phyloP scores from a whole-genome alignment of 2,113 vertebrate genomes.

The Vicugna pacos region DNA sequence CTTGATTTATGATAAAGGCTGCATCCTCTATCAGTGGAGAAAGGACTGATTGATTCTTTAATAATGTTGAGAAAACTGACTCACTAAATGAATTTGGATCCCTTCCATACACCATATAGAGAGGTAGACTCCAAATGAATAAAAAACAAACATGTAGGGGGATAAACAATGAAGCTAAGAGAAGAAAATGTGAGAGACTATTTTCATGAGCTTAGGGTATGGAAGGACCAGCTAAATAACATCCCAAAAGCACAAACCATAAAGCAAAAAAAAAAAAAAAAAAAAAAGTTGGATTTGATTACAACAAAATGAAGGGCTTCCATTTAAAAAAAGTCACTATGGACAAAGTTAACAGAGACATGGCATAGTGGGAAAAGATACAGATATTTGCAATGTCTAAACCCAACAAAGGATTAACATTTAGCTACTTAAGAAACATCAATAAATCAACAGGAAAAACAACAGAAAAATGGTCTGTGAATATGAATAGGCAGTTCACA shows the following conservation, averaged over 20 bases:
- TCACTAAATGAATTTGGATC: neutral
- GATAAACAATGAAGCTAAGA: neutral
- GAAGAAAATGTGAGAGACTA: neutral
- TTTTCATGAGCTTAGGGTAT: neutral
- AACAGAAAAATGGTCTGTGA: neutral
- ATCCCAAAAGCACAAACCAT: neutral
- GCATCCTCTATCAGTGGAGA: neutral
- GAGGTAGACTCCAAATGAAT: neutral
- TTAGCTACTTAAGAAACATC: neutral
- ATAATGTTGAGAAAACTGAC: neutral
- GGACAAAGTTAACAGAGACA: neutral
- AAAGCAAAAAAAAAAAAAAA: neutral
- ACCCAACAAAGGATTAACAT: neutral
- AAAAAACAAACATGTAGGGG: neutral
- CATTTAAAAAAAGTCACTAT: neutral
- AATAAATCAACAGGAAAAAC: neutral
- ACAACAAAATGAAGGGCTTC: neutral
- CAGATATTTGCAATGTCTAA: neutral
- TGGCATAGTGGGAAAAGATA: neutral
- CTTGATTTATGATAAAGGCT: neutral
- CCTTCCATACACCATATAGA: neutral
- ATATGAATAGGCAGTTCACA: neutral
- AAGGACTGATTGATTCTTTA: neutral
- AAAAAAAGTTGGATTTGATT: neutral
- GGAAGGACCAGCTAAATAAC: neutral